A percentile compares a stretch with the other conserved stretches of the same genome.
Evolutionary conservation across 2,888 invertebrate species (phyloP).

Genomic region (Synanthedon vespiformis): DNA sequence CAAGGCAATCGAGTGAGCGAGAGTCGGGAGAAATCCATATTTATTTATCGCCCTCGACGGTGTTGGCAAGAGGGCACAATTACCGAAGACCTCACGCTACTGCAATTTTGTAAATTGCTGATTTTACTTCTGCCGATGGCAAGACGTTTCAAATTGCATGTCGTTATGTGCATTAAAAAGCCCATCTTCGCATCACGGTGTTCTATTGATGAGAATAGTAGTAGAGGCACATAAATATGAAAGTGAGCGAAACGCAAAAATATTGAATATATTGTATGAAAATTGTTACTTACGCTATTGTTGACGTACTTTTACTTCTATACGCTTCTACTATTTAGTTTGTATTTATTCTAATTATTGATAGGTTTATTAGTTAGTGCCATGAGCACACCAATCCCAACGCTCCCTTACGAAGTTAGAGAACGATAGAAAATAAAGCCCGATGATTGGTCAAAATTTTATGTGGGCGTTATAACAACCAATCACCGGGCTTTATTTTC

Average conservation of each 20-base stretch:
- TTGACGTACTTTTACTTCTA: no score
- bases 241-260: background rate
- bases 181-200: slow-evolving; percentile 27
- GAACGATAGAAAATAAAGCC: no score
- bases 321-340: no score
- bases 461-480: no score
- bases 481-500: no score
- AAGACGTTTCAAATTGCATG: slow-evolving; percentile 52
- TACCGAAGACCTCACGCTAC: slow-evolving; percentile 43
- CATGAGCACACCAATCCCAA: no score
- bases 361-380: no score
- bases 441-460: no score
- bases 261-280: no score
- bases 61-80: slow-evolving; percentile 47
- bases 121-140: slow-evolving; percentile 53
- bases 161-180: slow-evolving; percentile 42
- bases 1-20: background rate
- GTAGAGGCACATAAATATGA: background rate
- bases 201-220: background rate
- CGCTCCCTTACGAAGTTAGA: no score
- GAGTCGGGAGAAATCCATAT: slow-evolving; percentile 34
- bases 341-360: no score
- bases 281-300: no score
- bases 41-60: slow-evolving; percentile 52
- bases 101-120: slow-evolving; percentile 62